These are phyloP conservation scores for Brachypterus glaber DNA, from an alignment of 2,888 invertebrate genomes.

Conservation along the genomic window DNA sequence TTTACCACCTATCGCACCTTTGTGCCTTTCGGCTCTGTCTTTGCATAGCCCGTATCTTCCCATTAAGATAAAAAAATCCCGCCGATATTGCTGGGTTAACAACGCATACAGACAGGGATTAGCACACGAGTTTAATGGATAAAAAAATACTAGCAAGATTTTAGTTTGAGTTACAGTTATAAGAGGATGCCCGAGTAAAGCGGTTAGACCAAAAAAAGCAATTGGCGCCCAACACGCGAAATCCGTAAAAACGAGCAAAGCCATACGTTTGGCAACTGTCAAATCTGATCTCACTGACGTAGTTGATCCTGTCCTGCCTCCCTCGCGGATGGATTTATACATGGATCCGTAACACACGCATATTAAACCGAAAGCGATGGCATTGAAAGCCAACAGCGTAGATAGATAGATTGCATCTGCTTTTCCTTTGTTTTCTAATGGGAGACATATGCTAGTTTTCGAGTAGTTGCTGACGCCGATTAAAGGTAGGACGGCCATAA, in stretches of 20 bases:
- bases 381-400: conserved; percentile 50
- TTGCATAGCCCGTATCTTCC: conserved; percentile 42
- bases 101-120: conserved; percentile 62
- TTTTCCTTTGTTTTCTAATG: conserved; percentile 47
- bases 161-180: conserved; percentile 47
- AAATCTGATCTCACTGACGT: conserved; percentile 41
- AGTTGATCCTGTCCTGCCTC: conserved; percentile 46
- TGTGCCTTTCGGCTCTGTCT: conserved; percentile 40
- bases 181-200: conserved; percentile 52
- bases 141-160: conserved; percentile 56
- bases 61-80: conserved; percentile 48
- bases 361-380: conserved; percentile 53
- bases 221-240: conserved; percentile 56
- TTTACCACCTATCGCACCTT: conserved; percentile 40
- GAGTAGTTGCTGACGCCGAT: conserved; percentile 55
- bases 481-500: conserved; percentile 52
- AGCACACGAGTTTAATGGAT: conserved; percentile 59
- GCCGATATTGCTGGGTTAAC: conserved; percentile 54
- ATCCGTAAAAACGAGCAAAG: conserved; percentile 56
- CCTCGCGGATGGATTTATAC: conserved; percentile 48
- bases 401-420: conserved; percentile 49
- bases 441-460: conserved; percentile 58
- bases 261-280: conserved; percentile 56
- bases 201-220: conserved; percentile 55
- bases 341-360: conserved; percentile 53